Conservation (phyloP, 2,113 vertebrate species). For the Falco punctatus region DNA sequence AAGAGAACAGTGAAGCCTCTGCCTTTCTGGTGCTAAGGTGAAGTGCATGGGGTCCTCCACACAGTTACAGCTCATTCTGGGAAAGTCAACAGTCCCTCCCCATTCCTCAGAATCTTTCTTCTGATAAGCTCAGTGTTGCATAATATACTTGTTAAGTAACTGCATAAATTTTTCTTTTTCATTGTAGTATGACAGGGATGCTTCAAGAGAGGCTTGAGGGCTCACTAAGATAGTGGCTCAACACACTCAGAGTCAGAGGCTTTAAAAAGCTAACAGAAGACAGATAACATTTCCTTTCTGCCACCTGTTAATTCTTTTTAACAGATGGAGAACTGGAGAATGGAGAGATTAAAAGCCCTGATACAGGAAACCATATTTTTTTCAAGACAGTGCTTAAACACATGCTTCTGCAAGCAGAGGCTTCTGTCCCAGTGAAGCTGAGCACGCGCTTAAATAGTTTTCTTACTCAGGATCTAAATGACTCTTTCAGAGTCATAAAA, state of each 20-base stretch:
- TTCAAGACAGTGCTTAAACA: slow-evolving; percentile 47
- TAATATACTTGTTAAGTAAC: not conserved
- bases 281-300: slow-evolving; percentile 61
- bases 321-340: slow-evolving; percentile 61
- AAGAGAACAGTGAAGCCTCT: not conserved
- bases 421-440: slow-evolving; percentile 13
- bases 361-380: slow-evolving; percentile 64
- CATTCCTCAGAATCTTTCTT: not conserved
- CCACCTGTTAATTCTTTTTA: slow-evolving; percentile 66
- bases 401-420: slow-evolving; percentile 37
- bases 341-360: slow-evolving; percentile 63
- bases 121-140: not conserved
- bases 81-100: not conserved
- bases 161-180: not conserved
- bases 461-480: not conserved
- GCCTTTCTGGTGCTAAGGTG: not conserved
- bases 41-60: not conserved
- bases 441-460: not conserved
- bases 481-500: not conserved
- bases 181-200: not conserved
- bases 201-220: not conserved
- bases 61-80: not conserved
- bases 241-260: not conserved
- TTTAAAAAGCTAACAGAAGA: slow-evolving; percentile 50
- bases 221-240: not conserved